These are phyloP conservation scores for Plodia interpunctella DNA, from an alignment of 1,140 invertebrate species.

Conservation along the genomic window DNA sequence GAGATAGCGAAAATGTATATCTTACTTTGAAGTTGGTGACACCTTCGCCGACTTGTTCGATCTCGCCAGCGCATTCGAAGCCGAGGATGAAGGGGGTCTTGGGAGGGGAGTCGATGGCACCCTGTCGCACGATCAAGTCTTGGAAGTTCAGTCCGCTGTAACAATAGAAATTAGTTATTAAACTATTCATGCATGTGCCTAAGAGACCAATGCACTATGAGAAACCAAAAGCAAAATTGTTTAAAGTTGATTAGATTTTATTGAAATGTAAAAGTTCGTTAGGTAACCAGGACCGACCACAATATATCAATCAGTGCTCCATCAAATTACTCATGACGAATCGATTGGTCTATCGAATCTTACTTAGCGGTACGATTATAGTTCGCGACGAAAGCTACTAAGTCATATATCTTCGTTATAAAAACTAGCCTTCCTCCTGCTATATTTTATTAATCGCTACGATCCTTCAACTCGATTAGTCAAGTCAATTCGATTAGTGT, in stretches of 20 bases:
- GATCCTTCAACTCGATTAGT: conserved; percentile 25
- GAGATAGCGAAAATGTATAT: conserved; percentile 13
- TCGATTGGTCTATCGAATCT: background rate
- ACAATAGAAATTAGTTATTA: conserved; percentile 25
- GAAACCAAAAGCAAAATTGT: no score
- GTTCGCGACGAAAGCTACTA: background rate
- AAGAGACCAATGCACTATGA: no score
- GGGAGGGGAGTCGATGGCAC: conserved; percentile 88
- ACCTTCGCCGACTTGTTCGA: conserved; percentile 88
- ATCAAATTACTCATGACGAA: background rate
- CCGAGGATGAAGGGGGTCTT: conserved; percentile 93
- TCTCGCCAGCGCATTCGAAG: conserved; percentile 91
- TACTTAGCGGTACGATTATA: background rate
- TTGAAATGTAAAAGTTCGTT: no score
- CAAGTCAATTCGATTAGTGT: conserved; percentile 1
- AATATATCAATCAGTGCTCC: conserved; percentile 4
- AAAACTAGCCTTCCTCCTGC: conserved; percentile 7
- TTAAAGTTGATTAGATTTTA: no score
- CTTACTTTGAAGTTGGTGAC: conserved; percentile 90
- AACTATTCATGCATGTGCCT: no score
- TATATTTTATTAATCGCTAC: conserved; percentile 22
- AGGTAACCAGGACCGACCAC: no score
- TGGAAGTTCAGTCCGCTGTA: conserved; percentile 88
- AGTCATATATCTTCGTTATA: background rate
- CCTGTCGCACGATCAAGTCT: conserved; percentile 91